A percentile compares a stretch with the other conserved stretches of the same genome.
Evolutionary conservation across 1,140 invertebrate genomes (phyloP).

Genomic region (Drosophila sucinea): DNA sequence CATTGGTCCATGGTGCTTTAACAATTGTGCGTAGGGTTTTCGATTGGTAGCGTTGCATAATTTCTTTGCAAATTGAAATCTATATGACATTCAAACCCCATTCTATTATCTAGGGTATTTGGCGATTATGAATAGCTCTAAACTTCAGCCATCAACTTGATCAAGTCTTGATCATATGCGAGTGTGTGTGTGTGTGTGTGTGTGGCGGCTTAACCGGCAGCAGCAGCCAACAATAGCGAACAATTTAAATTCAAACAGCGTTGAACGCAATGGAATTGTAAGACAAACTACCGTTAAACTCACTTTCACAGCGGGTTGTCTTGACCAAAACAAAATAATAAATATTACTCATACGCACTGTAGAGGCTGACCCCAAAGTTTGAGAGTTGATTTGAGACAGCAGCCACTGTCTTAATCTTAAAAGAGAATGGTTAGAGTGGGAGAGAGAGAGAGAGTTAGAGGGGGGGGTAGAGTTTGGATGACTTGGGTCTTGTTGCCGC

Average conservation of each 20-base stretch:
- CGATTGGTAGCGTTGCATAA: too few relatives aligned
- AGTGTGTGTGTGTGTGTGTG: slow-evolving; percentile 26
- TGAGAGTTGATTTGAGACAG: slow-evolving; percentile 21
- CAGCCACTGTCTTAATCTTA: slow-evolving; percentile 45
- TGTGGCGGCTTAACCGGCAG: slow-evolving; percentile 26
- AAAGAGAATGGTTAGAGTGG: neutral
- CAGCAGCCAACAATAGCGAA: slow-evolving; percentile 52
- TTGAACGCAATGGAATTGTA: slow-evolving; percentile 64
- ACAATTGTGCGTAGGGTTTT: too few relatives aligned
- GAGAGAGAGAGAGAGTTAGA: too few relatives aligned
- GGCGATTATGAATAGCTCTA: neutral
- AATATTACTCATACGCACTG: slow-evolving; percentile 64
- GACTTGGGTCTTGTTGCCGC: slow-evolving; percentile 50
- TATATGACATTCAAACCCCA: neutral
- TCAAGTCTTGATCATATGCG: neutral
- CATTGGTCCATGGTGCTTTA: too few relatives aligned
- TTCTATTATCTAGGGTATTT: neutral
- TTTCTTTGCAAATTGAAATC: too few relatives aligned
- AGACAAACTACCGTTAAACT: slow-evolving; percentile 80
- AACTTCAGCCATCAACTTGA: slow-evolving; percentile 1
- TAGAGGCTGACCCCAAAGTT: slow-evolving; percentile 45
- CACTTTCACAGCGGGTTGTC: slow-evolving; percentile 71
- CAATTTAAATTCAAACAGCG: slow-evolving; percentile 78
- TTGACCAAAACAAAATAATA: slow-evolving; percentile 1
- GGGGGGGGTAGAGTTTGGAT: slow-evolving; percentile 15